Evolutionary conservation across 1,140 invertebrate genomes (phyloP).

Genomic region (Aphidius ervi): DNA sequence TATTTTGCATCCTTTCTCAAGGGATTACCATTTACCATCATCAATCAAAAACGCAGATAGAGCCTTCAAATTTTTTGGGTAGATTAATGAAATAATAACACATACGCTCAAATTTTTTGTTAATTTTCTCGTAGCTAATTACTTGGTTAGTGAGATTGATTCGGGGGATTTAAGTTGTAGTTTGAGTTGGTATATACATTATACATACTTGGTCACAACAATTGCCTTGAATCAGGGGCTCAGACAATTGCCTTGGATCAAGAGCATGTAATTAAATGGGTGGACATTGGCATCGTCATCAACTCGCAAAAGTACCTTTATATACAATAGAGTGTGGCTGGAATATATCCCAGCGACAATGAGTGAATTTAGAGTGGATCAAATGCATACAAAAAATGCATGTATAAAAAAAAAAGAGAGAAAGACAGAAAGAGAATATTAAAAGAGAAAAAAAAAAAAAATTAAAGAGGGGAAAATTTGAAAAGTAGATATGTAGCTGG

Average conservation of each 20-base stretch:
- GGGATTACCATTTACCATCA: no score
- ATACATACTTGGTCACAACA: not conserved
- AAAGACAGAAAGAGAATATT: not conserved
- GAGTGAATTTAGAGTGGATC: not conserved
- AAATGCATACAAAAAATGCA: not conserved
- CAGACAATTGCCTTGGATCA: not conserved
- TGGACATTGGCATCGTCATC: conserved; percentile 15
- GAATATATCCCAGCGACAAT: conserved; percentile 8
- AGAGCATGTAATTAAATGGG: conserved; percentile 28
- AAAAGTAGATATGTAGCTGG: not conserved
- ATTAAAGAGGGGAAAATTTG: not conserved
- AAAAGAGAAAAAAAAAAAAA: conserved; percentile 1
- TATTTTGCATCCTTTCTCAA: no score
- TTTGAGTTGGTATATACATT: not conserved
- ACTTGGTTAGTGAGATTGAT: conserved; percentile 33
- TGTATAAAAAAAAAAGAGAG: not conserved
- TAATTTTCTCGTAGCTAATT: no score
- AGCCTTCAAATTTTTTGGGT: no score
- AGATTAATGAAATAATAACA: no score
- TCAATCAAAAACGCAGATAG: no score
- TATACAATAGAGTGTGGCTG: conserved; percentile 2
- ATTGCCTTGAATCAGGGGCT: not conserved
- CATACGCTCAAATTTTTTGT: no score
- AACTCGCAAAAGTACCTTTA: not conserved
- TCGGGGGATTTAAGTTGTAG: not conserved